These are phyloP conservation scores for Hycleus phaleratus DNA, from an alignment of 1,140 invertebrate genomes.

Conservation along the genomic window DNA sequence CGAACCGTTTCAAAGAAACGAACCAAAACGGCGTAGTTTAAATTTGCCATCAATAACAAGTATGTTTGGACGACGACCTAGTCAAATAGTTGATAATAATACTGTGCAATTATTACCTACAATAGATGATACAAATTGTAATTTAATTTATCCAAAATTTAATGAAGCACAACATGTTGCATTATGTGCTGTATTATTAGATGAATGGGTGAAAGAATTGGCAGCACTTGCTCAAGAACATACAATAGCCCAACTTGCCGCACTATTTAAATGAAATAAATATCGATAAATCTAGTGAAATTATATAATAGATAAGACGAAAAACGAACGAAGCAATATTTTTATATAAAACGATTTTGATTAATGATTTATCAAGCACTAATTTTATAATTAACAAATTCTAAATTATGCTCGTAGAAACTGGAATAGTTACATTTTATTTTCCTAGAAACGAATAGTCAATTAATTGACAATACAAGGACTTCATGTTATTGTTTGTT, in stretches of 20 bases:
- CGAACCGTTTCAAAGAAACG: constrained; percentile 49
- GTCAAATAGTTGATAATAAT: constrained; percentile 30
- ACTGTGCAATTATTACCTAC: constrained; percentile 22
- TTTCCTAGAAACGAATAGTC: no score
- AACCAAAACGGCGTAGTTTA: constrained; percentile 62
- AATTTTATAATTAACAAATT: no score
- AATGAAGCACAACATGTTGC: constrained; percentile 51
- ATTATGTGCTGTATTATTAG: constrained; percentile 78
- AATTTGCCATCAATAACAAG: constrained; percentile 57
- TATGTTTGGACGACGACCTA: constrained; percentile 58
- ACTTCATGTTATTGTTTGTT: no score
- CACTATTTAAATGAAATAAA: constrained; percentile 26
- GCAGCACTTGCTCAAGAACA: constrained; percentile 89
- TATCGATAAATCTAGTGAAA: neutral
- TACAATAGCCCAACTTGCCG: constrained; percentile 50
- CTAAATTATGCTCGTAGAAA: no score
- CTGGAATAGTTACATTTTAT: no score
- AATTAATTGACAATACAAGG: no score
- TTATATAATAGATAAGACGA: neutral
- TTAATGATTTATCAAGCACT: no score
- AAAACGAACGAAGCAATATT: no score
- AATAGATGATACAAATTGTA: constrained; percentile 25
- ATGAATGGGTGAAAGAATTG: constrained; percentile 90
- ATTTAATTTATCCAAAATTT: constrained; percentile 34
- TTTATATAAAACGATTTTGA: no score